Conservation (phyloP, 2,797 vertebrate species). For the Balearica regulorum region DNA sequence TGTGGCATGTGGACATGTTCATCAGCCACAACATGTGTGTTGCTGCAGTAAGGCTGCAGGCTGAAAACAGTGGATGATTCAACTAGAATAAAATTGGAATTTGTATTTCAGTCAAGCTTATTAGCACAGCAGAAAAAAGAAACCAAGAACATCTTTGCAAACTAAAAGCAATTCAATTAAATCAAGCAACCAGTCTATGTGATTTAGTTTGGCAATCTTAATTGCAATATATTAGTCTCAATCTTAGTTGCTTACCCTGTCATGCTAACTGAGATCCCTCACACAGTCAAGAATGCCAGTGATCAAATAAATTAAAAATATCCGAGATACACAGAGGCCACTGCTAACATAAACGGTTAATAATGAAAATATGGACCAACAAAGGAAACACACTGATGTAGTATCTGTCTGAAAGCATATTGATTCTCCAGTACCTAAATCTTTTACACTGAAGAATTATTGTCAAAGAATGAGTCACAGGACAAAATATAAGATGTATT, state of each 20-base stretch:
- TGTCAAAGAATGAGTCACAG: constrained; percentile 66
- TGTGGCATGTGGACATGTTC: rapidly evolving
- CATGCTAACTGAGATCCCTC: constrained; percentile 2
- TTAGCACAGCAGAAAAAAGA: background rate
- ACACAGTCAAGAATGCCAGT: constrained; percentile 23
- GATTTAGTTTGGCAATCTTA: background rate
- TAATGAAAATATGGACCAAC: constrained; percentile 66
- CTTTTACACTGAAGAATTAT: constrained; percentile 67
- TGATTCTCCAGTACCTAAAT: constrained; percentile 71
- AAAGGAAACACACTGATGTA: constrained; percentile 62
- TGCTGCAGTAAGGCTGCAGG: background rate
- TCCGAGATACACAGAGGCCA: background rate
- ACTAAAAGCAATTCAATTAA: background rate
- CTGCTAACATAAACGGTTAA: constrained; percentile 67
- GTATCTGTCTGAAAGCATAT: constrained; percentile 69
- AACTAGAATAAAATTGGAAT: background rate
- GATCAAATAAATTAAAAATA: constrained; percentile 64
- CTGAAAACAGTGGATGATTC: background rate
- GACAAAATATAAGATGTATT: constrained; percentile 50
- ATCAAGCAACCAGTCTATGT: background rate
- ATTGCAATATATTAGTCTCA: background rate
- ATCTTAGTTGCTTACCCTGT: constrained; percentile 12
- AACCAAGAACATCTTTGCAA: background rate
- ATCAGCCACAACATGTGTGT: background rate
- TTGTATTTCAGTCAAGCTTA: background rate